These are phyloP conservation scores for Smittia sp. DNA, from an alignment of 2,888 invertebrate species.

Conservation along the genomic window DNA sequence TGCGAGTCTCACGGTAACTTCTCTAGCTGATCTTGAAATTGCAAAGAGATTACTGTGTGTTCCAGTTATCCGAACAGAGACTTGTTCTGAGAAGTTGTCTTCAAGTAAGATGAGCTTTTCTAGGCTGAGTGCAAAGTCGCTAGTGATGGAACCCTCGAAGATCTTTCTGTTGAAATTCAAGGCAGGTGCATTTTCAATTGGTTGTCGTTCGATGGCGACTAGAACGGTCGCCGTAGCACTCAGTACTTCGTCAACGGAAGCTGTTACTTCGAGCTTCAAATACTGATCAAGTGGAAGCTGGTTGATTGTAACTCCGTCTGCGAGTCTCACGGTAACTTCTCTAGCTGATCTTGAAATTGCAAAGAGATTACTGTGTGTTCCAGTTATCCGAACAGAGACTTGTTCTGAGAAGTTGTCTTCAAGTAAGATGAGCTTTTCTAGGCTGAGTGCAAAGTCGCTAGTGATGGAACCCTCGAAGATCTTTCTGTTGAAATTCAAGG, in stretches of 20 bases:
- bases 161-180: neutral
- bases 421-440: neutral
- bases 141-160: neutral
- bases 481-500: neutral
- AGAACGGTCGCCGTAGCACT: neutral
- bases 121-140: neutral
- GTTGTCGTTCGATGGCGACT: neutral
- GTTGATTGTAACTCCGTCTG: neutral
- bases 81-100: neutral
- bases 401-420: neutral
- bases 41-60: neutral
- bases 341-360: too few relatives aligned
- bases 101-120: neutral
- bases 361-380: neutral
- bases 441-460: neutral
- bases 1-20: neutral
- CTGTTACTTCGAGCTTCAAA: neutral
- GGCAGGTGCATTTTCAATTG: neutral
- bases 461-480: neutral
- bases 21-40: neutral
- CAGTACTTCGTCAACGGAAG: too few relatives aligned
- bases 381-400: neutral
- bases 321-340: too few relatives aligned
- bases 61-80: neutral
- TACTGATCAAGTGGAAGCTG: neutral